phyloP scores from a whole-genome alignment of 2,113 vertebrate genomes.

The Chionodraco myersi region DNA sequence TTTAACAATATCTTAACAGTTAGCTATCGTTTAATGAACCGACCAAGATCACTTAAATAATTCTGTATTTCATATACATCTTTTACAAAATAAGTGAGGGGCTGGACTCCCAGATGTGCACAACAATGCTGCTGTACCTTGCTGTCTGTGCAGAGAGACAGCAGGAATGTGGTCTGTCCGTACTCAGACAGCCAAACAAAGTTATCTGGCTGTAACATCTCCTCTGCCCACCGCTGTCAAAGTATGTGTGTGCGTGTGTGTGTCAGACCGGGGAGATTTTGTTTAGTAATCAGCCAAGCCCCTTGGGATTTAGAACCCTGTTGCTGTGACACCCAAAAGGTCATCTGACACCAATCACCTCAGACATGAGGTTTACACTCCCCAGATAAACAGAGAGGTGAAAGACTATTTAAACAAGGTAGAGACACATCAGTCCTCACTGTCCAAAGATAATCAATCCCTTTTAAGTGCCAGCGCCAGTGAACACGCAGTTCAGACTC shows the following conservation, averaged over 20 bases:
- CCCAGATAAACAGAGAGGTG: slow-evolving; percentile 42
- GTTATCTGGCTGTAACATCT: slow-evolving; percentile 74
- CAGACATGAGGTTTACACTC: slow-evolving; percentile 71
- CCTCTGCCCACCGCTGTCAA: slow-evolving; percentile 64
- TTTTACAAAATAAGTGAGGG: slow-evolving; percentile 2
- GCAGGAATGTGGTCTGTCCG: slow-evolving; percentile 69
- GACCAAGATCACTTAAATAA: background rate
- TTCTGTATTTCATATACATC: background rate
- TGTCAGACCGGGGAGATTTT: slow-evolving; percentile 57
- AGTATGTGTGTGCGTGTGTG: slow-evolving; percentile 14
- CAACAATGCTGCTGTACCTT: slow-evolving; percentile 33
- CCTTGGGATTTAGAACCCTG: slow-evolving; percentile 62
- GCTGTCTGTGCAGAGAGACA: slow-evolving; percentile 38
- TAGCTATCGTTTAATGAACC: background rate
- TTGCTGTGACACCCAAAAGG: slow-evolving; percentile 71
- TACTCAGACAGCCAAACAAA: slow-evolving; percentile 69
- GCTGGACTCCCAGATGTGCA: slow-evolving; percentile 24
- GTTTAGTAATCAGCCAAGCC: slow-evolving; percentile 71
- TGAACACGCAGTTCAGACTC: background rate
- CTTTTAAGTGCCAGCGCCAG: background rate
- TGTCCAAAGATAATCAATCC: slow-evolving; percentile 2
- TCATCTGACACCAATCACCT: slow-evolving; percentile 78
- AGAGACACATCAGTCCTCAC: background rate
- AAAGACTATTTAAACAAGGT: slow-evolving; percentile 39
- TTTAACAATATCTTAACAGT: background rate